Evolutionary conservation across 2,113 vertebrate genomes (phyloP).

Genomic region (Lophura nycthemera): DNA sequence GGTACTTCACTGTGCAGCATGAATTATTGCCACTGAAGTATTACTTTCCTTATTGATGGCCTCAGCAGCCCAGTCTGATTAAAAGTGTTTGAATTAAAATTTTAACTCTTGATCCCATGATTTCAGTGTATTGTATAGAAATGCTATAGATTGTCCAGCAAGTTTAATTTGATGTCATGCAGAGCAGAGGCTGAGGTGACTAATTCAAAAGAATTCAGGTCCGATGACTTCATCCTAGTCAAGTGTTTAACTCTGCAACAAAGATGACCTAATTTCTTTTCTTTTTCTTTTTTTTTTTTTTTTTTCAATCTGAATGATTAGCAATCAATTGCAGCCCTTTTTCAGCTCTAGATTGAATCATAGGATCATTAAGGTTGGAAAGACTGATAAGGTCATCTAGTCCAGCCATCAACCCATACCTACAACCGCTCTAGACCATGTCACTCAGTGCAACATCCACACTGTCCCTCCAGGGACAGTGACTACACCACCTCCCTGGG

Average conservation of each 20-base stretch:
- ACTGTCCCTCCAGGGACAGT: no score
- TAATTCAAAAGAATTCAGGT: not conserved
- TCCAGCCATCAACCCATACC: no score
- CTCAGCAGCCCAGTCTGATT: not conserved
- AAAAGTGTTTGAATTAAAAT: not conserved
- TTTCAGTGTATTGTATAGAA: not conserved
- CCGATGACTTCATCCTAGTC: fast-evolving
- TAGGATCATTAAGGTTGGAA: no score
- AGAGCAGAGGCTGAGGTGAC: not conserved
- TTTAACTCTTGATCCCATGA: not conserved
- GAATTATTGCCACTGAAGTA: not conserved
- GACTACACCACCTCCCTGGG: no score
- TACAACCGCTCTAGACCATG: no score
- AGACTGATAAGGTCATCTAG: no score
- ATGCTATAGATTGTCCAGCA: fast-evolving
- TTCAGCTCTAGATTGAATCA: not conserved
- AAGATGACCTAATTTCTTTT: not conserved
- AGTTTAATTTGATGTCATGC: not conserved
- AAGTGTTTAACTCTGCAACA: not conserved
- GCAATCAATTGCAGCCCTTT: fast-evolving
- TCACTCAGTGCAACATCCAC: no score
- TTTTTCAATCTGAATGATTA: not conserved
- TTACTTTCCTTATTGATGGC: no score
- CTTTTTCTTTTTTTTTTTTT: not conserved
- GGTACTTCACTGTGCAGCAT: not conserved